Base-by-base conservation (phyloP, 2,888 invertebrate genomes). In the Trichogramma dendrolimi region DNA sequence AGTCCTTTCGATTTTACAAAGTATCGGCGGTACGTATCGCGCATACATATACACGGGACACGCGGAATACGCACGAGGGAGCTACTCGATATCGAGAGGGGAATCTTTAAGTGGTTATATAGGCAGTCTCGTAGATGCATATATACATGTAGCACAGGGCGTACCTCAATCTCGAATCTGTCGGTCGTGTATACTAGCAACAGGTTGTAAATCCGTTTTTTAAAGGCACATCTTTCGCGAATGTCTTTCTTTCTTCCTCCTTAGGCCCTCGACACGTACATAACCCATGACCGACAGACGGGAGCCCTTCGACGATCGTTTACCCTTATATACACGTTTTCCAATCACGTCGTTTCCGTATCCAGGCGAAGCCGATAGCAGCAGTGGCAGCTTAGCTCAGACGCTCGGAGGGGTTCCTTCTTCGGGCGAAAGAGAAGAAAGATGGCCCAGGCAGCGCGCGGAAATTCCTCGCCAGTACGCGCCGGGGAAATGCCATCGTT, bases 171-270 rank as follows among this genome's bases (percentile, higher is more conserved):
- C 27, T 27, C 27, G 27, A 27, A 27, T 27, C 27, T 27, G 27
- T 27, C 27, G 27, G 27, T 27, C 27, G 64, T 65, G 67, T 27
- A 27, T 27, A 27, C 65, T 71, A 77, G 78, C 79, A 79, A 79
- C 79, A 79, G 79, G 79, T 79, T 79, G 79, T 78, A 78, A 79
- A 79, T 76, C 76, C 75, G 75, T 76, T 76, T 59, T 62, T 75
- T 74, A 74, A 74, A 76, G 73, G 74, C 74, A 73, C 72, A 70
- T 69, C 66, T 65, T 65, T 65, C 56, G 58, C 51, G 53, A 61
- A 63, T 60, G 57, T 64, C 63, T 64, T 64, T 66, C 60, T 56
- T 50, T 61, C 48, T 57, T 54, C 42, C n/a, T 47, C 55, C 42
- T 50, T 70, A 63, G 66, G 67, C 68, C 67, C 63, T 27, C 52